Evolutionary conservation across 1,140 invertebrate species (phyloP).

Genomic region (Macrostomum lignano): DNA sequence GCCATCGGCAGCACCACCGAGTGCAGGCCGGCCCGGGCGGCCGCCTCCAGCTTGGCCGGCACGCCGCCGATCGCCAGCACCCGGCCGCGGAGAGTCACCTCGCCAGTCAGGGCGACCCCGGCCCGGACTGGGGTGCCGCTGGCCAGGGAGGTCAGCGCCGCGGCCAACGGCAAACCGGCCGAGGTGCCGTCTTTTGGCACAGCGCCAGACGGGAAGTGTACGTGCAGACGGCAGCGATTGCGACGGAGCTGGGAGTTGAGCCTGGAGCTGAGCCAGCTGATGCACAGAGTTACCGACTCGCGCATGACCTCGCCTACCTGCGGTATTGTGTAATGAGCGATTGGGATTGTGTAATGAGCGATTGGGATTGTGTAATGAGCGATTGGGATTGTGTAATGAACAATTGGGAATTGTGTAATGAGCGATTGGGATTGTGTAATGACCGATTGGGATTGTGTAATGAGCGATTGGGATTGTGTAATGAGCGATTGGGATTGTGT

Average conservation of each 20-base stretch:
- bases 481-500: too few species aligned
- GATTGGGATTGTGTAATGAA: too few species aligned
- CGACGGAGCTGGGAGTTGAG: neutral
- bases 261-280: slow-evolving; percentile 30
- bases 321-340: too few species aligned
- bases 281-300: slow-evolving; percentile 34
- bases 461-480: too few species aligned
- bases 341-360: too few species aligned
- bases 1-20: too few species aligned
- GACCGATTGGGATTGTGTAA: too few species aligned
- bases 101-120: slow-evolving; percentile 37
- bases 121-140: slow-evolving; percentile 27
- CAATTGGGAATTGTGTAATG: too few species aligned
- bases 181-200: slow-evolving; percentile 36
- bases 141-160: slow-evolving; percentile 33
- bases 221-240: slow-evolving; percentile 24
- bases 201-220: slow-evolving; percentile 35
- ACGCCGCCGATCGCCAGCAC: slow-evolving; percentile 33
- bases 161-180: slow-evolving; percentile 34
- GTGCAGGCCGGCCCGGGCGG: too few species aligned
- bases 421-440: too few species aligned
- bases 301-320: slow-evolving; percentile 36
- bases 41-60: too few species aligned
- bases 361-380: too few species aligned
- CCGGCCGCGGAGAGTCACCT: slow-evolving; percentile 34